Evolutionary conservation across 2,113 vertebrate genomes (phyloP), one percentile per base, ranked within the genome.

Genomic region (Dendropsophus ebraccatus): DNA sequence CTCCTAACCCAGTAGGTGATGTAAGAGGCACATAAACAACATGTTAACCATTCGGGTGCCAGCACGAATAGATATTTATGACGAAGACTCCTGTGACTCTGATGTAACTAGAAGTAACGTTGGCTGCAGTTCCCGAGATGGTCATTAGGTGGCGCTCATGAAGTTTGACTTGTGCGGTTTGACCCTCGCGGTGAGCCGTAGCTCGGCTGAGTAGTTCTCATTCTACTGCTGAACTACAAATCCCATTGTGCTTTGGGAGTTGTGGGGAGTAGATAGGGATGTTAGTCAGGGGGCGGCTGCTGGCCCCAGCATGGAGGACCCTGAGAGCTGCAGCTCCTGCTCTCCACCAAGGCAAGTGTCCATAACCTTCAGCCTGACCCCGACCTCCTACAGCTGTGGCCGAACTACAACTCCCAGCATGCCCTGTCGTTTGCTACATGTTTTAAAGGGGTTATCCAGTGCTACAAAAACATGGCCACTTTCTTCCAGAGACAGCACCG

Each of bases 311-410:
- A n/a, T 74, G 85, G 85, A 81, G 85, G 78, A 25, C 1, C 10
- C 37, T 81, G 67, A 62, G 54, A 35, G 28, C 50, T 32, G 52
- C 77, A 37, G 52, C 67, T n/a, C 65, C 78, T 30, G 9, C 65
- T 23, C 67, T 73, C 14, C 21, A 16, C 28, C n/a, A 37, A 81
- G 78, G 85, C 37, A 81, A 74, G 78, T 87, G 30, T 13, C 45
- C 4, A 14, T 49, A 11, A 62, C 14, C 70, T 47, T 54, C 32
- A 37, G 21, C 25, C 47, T 77, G 73, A 75, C 37, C 72, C 45
- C 4, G n/a, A 41, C 5, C 13, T 52, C 14, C 41, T 41, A 41
- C 3, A 5, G 8, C 41, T 5, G 41, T 41, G 41, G 41, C 41
- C 3, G 8, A 41, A 41, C 41, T 41, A 41, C 41, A 41, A 41